Percentiles rank a stretch among this genome's conserved stretches.
These are phyloP conservation scores for Phallusia fumigata DNA, from an alignment of 23 tunicate species.

Conservation along the genomic window DNA sequence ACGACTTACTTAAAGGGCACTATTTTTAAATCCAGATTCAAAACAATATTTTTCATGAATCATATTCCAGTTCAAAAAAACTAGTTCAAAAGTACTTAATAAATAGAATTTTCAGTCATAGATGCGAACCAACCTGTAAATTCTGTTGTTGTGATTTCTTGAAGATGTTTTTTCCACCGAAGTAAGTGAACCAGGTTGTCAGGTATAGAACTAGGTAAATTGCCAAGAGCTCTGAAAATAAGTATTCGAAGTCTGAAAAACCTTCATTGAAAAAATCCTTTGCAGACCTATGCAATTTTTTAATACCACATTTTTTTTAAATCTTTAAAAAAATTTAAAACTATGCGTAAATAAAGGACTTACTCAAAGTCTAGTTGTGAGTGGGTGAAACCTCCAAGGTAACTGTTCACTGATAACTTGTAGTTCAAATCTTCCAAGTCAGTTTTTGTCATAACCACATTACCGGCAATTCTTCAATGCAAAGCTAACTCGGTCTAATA, in stretches of 20 bases:
- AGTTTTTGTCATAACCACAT: constrained; percentile 17
- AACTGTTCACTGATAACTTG: constrained; percentile 28
- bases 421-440: constrained; percentile 24
- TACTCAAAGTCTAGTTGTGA: constrained; percentile 32
- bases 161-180: constrained; percentile 52
- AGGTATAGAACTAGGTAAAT: constrained; percentile 21
- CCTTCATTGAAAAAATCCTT: no score
- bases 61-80: no score
- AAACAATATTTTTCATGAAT: no score
- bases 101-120: no score
- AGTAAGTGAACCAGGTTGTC: constrained; percentile 15
- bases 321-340: no score
- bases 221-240: constrained; percentile 20
- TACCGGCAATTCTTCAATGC: background rate
- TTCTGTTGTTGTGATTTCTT: no score
- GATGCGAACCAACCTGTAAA: no score
- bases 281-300: no score
- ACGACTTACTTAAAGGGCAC: no score
- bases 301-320: no score
- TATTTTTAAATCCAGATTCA: no score
- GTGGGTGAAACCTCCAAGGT: constrained; percentile 27
- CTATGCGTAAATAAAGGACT: background rate
- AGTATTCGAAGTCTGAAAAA: background rate
- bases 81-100: no score
- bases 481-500: background rate